These are phyloP conservation scores for Xiphydria camelus DNA, from an alignment of 2,888 invertebrate species.

Conservation along the genomic window DNA sequence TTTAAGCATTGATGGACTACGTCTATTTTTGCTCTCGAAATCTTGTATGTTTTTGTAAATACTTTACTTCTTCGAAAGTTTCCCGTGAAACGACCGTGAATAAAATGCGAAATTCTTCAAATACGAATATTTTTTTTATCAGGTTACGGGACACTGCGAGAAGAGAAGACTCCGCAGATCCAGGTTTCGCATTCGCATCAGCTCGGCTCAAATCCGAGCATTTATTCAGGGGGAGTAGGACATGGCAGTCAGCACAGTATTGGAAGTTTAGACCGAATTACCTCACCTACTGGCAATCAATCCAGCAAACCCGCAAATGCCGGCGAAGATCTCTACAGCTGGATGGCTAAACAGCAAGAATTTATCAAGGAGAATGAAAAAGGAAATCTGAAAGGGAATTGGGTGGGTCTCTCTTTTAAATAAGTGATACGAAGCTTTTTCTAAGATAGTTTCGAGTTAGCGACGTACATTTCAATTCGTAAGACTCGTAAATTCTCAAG, in stretches of 20 bases:
- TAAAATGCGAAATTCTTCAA: not conserved
- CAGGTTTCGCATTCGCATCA: conserved; percentile 55
- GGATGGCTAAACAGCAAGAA: conserved; percentile 93
- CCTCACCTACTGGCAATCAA: conserved; percentile 61
- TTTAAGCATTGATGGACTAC: no score
- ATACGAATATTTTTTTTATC: conserved; percentile 7
- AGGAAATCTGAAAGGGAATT: conserved; percentile 52
- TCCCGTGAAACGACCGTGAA: conserved; percentile 1
- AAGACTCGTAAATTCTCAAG: no score
- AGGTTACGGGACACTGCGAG: conserved; percentile 78
- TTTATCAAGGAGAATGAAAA: conserved; percentile 59
- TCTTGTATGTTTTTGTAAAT: not conserved
- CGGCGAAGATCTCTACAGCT: conserved; percentile 89
- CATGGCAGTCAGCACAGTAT: conserved; percentile 56
- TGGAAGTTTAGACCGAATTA: conserved; percentile 53
- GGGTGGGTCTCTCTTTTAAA: conserved; percentile 53
- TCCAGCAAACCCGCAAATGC: conserved; percentile 63
- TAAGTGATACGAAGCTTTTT: not conserved
- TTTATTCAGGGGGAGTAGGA: conserved; percentile 54
- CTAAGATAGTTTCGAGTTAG: no score
- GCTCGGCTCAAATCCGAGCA: conserved; percentile 71
- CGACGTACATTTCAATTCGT: no score
- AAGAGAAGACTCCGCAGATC: conserved; percentile 63
- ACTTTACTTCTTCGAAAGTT: no score
- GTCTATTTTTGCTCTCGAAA: not conserved